Conservation (phyloP, 2,888 invertebrate genomes). For the Palloptera scutellata region DNA sequence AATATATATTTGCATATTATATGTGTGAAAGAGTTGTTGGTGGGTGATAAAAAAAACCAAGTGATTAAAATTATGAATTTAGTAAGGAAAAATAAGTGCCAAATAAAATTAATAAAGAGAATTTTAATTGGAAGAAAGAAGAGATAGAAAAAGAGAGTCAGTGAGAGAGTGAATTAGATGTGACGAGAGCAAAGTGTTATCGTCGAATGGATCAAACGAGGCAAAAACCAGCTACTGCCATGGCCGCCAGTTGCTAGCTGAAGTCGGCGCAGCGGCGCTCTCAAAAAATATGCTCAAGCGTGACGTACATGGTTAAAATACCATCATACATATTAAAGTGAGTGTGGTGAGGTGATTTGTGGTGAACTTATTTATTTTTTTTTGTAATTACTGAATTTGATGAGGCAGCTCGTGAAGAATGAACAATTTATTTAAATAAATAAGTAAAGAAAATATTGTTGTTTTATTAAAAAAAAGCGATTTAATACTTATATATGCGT, state of each 20-base stretch:
- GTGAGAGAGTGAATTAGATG: neutral
- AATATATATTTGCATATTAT: slow-evolving; percentile 24
- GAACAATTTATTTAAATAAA: neutral
- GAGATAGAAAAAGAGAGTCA: neutral
- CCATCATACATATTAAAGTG: too few relatives aligned
- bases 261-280: too few relatives aligned
- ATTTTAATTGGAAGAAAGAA: neutral
- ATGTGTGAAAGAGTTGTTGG: slow-evolving; percentile 13
- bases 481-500: too few relatives aligned
- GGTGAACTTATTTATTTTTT: too few relatives aligned
- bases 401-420: too few relatives aligned
- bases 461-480: neutral
- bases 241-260: too few relatives aligned
- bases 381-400: too few relatives aligned
- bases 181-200: neutral
- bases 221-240: too few relatives aligned
- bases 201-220: too few relatives aligned
- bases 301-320: too few relatives aligned
- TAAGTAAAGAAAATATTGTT: neutral
- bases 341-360: neutral
- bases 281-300: too few relatives aligned
- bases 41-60: neutral
- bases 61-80: neutral
- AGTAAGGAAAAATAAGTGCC: neutral
- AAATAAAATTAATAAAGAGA: neutral